Evolutionary conservation across 2,888 invertebrate genomes (phyloP).

Genomic region (Drosophila affinis): DNA sequence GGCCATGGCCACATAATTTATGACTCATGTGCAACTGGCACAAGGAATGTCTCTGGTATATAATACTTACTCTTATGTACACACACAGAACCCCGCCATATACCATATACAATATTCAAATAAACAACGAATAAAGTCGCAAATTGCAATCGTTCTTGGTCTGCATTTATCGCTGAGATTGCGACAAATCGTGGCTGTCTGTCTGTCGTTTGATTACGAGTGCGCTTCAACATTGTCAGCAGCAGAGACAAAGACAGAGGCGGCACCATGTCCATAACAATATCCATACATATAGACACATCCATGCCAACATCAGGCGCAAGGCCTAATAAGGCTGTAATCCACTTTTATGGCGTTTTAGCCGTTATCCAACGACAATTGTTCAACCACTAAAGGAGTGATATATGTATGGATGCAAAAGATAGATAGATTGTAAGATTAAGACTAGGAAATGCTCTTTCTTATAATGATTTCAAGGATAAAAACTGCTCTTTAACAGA

Average conservation of each 20-base stretch:
- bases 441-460: neutral
- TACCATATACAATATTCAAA: neutral
- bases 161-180: constrained; percentile 16
- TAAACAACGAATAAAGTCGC: neutral
- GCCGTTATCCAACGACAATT: constrained; percentile 45
- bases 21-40: constrained; percentile 38
- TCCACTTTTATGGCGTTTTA: constrained; percentile 45
- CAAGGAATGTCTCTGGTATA: constrained; percentile 18
- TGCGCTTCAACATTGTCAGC: constrained; percentile 27
- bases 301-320: constrained; percentile 15
- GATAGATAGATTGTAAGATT: neutral
- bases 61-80: constrained; percentile 12
- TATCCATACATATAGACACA: constrained; percentile 8
- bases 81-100: neutral
- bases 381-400: constrained; percentile 24
- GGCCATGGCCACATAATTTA: constrained; percentile 52
- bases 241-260: constrained; percentile 12
- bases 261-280: constrained; percentile 8
- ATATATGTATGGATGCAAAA: constrained; percentile 21
- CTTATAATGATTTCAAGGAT: too few relatives aligned
- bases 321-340: constrained; percentile 27
- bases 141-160: constrained; percentile 31
- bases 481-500: too few relatives aligned
- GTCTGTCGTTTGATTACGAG: constrained; percentile 4
- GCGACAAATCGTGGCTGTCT: constrained; percentile 29